phyloP scores from a whole-genome alignment of 2,113 vertebrate genomes.

The Dinomys branickii region DNA sequence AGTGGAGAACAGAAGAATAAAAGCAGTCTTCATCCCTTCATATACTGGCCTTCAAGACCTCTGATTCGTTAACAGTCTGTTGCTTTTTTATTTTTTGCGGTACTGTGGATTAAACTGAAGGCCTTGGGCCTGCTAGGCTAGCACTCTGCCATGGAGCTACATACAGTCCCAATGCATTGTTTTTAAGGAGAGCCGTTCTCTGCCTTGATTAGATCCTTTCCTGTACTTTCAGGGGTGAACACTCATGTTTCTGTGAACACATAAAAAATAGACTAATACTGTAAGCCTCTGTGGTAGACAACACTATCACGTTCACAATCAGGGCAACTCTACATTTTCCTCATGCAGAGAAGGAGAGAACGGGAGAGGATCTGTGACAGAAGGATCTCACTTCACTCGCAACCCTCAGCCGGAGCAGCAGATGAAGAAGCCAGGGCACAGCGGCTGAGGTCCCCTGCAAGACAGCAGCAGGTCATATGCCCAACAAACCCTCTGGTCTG shows the following conservation, averaged over 20 bases:
- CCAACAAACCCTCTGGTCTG: not conserved
- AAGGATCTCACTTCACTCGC: too few relatives aligned
- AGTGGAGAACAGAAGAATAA: not conserved
- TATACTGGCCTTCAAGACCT: not conserved
- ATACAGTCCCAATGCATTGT: not conserved
- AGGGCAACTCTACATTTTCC: fast-evolving
- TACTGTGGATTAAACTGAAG: not conserved
- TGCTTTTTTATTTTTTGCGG: not conserved
- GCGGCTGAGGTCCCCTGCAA: not conserved
- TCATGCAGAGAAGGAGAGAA: not conserved
- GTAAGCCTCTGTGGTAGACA: not conserved
- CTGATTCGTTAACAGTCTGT: not conserved
- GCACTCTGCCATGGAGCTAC: not conserved
- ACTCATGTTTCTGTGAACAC: not conserved
- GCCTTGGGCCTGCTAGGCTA: not conserved
- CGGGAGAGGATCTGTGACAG: not conserved
- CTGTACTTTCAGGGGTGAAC: not conserved
- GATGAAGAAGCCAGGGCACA: not conserved
- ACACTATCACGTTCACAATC: fast-evolving
- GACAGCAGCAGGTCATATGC: not conserved
- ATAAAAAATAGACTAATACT: too few relatives aligned
- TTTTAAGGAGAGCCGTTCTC: not conserved
- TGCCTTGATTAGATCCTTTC: not conserved
- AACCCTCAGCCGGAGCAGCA: not conserved
- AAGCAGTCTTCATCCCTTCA: not conserved